A percentile compares a stretch with the other conserved stretches of the same genome.
Evolutionary conservation across 2,797 vertebrate genomes (phyloP).

Genomic region (Naso thynnoides): DNA sequence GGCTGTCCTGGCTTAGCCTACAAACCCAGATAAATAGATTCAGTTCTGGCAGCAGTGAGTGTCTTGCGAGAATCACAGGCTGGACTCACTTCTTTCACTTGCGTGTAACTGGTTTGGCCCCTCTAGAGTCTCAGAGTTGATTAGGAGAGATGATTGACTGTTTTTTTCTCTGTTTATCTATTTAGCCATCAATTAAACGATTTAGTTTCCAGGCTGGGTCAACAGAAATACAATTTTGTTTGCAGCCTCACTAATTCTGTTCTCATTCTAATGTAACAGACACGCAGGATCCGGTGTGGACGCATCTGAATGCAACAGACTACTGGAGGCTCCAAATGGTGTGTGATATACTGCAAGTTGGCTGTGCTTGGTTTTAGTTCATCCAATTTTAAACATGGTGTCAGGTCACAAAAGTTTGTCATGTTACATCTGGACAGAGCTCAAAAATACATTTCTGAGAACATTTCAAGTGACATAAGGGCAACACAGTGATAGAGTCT

Average conservation of each 20-base stretch:
- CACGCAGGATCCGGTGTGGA: no score
- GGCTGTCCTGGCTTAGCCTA: constrained; percentile 49
- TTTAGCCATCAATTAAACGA: constrained; percentile 62
- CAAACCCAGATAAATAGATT: constrained; percentile 69
- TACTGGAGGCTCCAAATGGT: no score
- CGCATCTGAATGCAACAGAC: no score
- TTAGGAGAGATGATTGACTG: constrained; percentile 56
- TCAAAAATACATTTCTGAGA: no score
- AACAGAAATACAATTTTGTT: constrained; percentile 37
- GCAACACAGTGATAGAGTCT: no score
- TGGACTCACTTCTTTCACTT: constrained; percentile 51
- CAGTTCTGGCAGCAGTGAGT: constrained; percentile 53
- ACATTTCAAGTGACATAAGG: no score
- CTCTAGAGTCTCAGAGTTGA: constrained; percentile 58
- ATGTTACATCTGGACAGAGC: no score
- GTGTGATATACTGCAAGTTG: no score
- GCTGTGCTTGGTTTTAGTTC: no score
- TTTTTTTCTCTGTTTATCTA: constrained; percentile 54
- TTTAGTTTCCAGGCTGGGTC: constrained; percentile 47
- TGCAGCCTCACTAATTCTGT: constrained; percentile 13
- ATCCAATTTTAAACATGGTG: no score
- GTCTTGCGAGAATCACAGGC: constrained; percentile 52
- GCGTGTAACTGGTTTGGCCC: constrained; percentile 54
- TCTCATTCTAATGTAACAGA: not conserved
- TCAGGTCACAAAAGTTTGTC: no score